phyloP scores from a whole-genome alignment of 1,140 invertebrate genomes.

The Sinonovacula constricta region DNA sequence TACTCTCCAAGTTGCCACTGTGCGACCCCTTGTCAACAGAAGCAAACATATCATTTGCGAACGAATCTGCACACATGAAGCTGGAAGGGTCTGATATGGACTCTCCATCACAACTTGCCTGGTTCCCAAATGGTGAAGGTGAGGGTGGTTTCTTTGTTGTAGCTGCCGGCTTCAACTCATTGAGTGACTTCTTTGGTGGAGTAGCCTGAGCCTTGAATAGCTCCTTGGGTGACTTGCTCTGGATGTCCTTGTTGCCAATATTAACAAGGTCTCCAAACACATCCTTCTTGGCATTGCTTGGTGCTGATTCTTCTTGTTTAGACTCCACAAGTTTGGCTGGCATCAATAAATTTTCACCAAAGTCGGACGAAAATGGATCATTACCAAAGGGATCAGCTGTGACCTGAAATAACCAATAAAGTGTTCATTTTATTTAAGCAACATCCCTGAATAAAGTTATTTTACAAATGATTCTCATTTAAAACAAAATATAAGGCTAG shows the following conservation, averaged over 20 bases:
- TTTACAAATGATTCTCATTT: too few species aligned
- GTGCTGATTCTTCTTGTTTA: slow-evolving; percentile 18
- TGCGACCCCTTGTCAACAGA: too few species aligned
- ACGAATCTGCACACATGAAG: too few species aligned
- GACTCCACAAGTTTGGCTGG: slow-evolving; percentile 46
- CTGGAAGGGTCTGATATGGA: too few species aligned
- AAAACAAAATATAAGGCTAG: too few species aligned
- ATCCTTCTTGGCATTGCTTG: slow-evolving; percentile 39
- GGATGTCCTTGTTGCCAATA: slow-evolving; percentile 58
- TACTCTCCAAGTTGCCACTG: too few species aligned
- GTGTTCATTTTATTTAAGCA: too few species aligned
- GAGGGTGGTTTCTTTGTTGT: slow-evolving; percentile 21
- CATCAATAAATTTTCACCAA: slow-evolving; percentile 56
- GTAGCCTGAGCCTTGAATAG: slow-evolving; percentile 64
- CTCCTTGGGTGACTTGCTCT: slow-evolving; percentile 62
- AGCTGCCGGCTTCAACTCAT: slow-evolving; percentile 58
- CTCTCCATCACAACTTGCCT: slow-evolving; percentile 66
- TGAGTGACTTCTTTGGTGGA: slow-evolving; percentile 67
- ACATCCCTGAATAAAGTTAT: too few species aligned
- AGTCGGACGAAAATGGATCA: slow-evolving; percentile 56
- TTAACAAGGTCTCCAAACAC: slow-evolving; percentile 68
- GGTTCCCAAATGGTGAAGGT: slow-evolving; percentile 33
- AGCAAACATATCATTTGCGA: slow-evolving; percentile 31
- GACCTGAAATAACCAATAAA: slow-evolving; percentile 39
- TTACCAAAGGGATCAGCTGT: slow-evolving; percentile 60